Conservation (phyloP, 1,140 invertebrate genomes). For the Campoletis sonorensis region DNA sequence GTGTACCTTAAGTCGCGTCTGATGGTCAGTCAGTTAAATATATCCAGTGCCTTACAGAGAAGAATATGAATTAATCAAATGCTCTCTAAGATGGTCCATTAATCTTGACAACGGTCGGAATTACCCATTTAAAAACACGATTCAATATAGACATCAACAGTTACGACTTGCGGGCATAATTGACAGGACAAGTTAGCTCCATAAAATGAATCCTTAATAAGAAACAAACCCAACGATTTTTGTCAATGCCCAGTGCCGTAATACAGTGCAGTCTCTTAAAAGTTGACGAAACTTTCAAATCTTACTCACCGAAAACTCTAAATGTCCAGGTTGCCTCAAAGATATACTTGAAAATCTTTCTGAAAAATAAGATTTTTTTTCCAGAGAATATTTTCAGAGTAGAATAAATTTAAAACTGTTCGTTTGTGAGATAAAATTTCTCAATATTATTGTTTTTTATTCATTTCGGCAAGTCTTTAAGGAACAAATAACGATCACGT, state of each 20-base stretch:
- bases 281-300: not conserved
- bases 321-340: too few relatives aligned
- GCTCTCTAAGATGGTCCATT: not conserved
- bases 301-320: too few relatives aligned
- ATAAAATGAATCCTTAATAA: not conserved
- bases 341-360: too few relatives aligned
- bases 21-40: too few relatives aligned
- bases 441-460: too few relatives aligned
- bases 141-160: not conserved
- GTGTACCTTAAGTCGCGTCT: not conserved
- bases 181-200: constrained; percentile 1
- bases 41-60: not conserved
- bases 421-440: too few relatives aligned
- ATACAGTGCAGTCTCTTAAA: not conserved
- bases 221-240: not conserved
- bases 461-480: too few relatives aligned
- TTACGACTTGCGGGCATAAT: constrained; percentile 1
- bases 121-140: not conserved
- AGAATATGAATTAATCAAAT: constrained; percentile 22
- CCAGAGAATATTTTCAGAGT: too few relatives aligned
- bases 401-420: too few relatives aligned
- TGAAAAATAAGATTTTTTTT: too few relatives aligned
- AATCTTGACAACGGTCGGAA: not conserved
- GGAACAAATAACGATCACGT: too few relatives aligned
- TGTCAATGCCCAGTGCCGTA: not conserved